Evolutionary conservation across 2,888 invertebrate species (phyloP), one percentile per base, ranked within the genome.

Genomic region (Hirtodrosophila cameraria): DNA sequence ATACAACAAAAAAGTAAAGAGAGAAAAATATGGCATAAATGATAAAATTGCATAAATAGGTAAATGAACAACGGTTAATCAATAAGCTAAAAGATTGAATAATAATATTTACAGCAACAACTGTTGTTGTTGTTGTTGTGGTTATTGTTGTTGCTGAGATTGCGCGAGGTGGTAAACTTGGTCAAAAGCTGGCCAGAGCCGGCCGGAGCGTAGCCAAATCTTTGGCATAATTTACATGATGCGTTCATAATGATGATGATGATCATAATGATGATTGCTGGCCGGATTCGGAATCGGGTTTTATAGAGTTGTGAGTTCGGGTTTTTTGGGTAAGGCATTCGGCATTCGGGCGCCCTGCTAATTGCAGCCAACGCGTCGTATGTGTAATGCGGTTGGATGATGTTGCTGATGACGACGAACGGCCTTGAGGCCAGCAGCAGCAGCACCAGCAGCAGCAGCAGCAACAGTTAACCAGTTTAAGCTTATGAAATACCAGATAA

Each of bases 61-160:
- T 81, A 82, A 82, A 82, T 86, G 75, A 84, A 77, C 81, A 86
- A 69, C 86, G 66, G 81, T 83, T 82, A 86, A 82, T 82, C 81
- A 82, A 82, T 82, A 86, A 86, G 68, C 80, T 33, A 61, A 71
- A 58, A 64, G 81, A 82, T 82, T 82, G 86, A 69, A 82, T 82
- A 82, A 82, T 75, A 75, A 60, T 70, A 77, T 69, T 55, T 59
- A 65, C 74, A 60, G 8, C 48, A 45, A 13, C 42, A 49, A 35
- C 52, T 11, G 31, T 33, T 35, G 55, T 12, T 27, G n/a, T n/a
- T n/a, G n/a, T n/a, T n/a, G n/a, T n/a, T n/a, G n/a, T n/a, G n/a
- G n/a, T n/a, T n/a, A n/a, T n/a, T n/a, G n/a, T n/a, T 11, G 31
- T 33, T 35, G 55, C 11, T 27, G 13, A 48, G 65, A 65, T 71